Evolutionary conservation across 1,140 invertebrate genomes (phyloP).

Genomic region (Phymastichus coffea): DNA sequence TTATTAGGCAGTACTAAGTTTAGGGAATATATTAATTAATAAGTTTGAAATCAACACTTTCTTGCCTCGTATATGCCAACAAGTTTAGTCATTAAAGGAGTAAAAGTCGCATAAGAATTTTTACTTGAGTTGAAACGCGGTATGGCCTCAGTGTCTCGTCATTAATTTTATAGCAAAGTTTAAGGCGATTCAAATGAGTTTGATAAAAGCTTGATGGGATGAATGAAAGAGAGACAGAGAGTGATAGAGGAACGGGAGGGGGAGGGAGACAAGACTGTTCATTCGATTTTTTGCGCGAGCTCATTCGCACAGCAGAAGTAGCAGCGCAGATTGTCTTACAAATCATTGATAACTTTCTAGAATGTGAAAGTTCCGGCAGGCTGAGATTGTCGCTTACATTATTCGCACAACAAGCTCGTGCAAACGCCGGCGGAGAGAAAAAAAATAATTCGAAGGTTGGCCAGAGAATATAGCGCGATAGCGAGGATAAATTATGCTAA

Average conservation of each 20-base stretch:
- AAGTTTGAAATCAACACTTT: neutral
- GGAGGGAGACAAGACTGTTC: too few relatives aligned
- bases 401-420: too few relatives aligned
- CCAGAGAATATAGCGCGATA: neutral
- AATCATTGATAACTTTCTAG: too few relatives aligned
- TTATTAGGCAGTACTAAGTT: too few relatives aligned
- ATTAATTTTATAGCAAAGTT: conserved; percentile 5
- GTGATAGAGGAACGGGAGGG: too few relatives aligned
- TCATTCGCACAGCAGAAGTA: too few relatives aligned
- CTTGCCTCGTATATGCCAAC: neutral
- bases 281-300: too few relatives aligned
- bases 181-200: neutral
- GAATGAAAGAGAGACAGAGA: too few relatives aligned
- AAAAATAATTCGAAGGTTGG: neutral
- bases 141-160: neutral
- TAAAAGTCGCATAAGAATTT: neutral
- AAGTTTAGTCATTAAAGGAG: neutral
- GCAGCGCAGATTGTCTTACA: too few relatives aligned
- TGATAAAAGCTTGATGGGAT: neutral
- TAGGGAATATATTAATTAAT: too few relatives aligned
- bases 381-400: too few relatives aligned
- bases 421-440: neutral
- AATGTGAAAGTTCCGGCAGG: too few relatives aligned
- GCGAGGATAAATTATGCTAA: neutral
- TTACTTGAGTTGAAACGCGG: neutral